phyloP scores from a whole-genome alignment of 1,140 invertebrate species.

The Saccostrea cuccullata region DNA sequence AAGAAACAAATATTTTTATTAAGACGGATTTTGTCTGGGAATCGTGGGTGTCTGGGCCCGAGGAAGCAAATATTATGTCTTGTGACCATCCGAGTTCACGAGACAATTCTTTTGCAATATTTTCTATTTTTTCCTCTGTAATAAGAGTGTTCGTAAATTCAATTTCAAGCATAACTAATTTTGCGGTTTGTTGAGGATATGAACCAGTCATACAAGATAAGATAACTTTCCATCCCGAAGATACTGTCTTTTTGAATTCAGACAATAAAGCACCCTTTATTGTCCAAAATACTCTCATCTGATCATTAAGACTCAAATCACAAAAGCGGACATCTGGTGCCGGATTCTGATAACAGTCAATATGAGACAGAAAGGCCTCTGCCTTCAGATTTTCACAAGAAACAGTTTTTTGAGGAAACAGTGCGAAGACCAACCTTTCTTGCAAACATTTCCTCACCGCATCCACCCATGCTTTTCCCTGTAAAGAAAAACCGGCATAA shows the following conservation, averaged over 20 bases:
- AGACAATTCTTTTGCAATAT: not conserved
- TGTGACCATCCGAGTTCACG: not conserved
- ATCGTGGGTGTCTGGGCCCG: not conserved
- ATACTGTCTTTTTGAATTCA: not conserved
- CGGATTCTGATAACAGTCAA: not conserved
- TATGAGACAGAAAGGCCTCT: constrained; percentile 5
- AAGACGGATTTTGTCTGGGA: not conserved
- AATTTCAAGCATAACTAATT: not conserved
- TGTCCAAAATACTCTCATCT: constrained; percentile 35
- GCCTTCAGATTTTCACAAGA: constrained; percentile 33
- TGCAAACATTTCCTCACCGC: constrained; percentile 41
- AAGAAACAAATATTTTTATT: not conserved
- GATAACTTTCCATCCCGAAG: not conserved
- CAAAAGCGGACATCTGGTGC: not conserved
- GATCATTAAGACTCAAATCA: constrained; percentile 1
- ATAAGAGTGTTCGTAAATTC: not conserved
- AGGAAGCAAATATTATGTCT: not conserved
- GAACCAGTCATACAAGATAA: not conserved
- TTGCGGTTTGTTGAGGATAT: not conserved
- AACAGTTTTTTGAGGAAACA: not conserved
- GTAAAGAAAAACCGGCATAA: constrained; percentile 16
- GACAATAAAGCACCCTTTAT: constrained; percentile 17
- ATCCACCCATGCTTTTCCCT: constrained; percentile 41
- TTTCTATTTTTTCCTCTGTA: not conserved
- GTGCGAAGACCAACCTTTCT: not conserved